Evolutionary conservation across 2,797 vertebrate genomes (phyloP), one percentile per base, ranked within the genome.

Genomic region (Cyprinodon diabolis): DNA sequence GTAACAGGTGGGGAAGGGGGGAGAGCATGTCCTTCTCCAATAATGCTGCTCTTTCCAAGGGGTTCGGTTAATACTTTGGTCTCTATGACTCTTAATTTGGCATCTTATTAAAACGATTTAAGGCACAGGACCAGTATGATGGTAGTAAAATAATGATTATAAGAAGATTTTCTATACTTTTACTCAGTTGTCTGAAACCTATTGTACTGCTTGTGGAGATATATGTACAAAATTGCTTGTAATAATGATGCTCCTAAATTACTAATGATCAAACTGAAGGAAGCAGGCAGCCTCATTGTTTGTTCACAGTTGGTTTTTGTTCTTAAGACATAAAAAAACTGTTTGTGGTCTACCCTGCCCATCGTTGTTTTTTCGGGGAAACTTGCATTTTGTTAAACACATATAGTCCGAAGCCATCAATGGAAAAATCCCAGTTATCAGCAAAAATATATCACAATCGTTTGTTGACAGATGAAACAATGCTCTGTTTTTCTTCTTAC

Each of bases 381-480:
- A 72, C 71, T 77, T 80, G 82, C 76, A 80, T 79, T 79, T 78
- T 68, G 79, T 72, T 75, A 82, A 78, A 51, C 68, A 77, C 72
- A 72, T 79, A 74, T 67, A 68, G 67, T 71, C 43, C 17, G 43
- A 68, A 70, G 57, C 74, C 55, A 75, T 63, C 68, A 84, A 74
- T 84, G 81, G 86, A 90, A 89, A 43, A 88, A 82, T 86, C 84
- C 85, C 85, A 77, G 69, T 66, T 76, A 74, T 71, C 67, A 17
- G 5, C 49, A 19, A 52, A 52, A 43, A 8, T 43, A 5, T 5
- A 8, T 43, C 40, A 5, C 40, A 43, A 43, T 43, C 6, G 4
- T 5, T 43, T 43, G 40, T 43, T 43, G 40, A 8, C 4, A 43
- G 49, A 52, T 19, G 15, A 52, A 19, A 19, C 6, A 15, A 6